phyloP scores from a whole-genome alignment of 92 coral and sea anemone genomes.

The Siderastrea radians region DNA sequence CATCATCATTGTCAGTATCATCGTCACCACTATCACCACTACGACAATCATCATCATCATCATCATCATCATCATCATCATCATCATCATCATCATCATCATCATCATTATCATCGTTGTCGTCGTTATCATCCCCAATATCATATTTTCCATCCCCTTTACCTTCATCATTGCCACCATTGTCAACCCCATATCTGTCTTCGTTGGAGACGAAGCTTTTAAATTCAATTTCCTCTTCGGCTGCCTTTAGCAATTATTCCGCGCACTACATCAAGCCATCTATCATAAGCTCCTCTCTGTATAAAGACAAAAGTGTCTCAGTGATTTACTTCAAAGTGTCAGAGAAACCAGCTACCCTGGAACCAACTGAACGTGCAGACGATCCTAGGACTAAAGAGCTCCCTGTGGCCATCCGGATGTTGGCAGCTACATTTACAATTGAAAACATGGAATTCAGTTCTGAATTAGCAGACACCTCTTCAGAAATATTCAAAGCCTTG shows the following conservation, averaged over 20 bases:
- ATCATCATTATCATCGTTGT: neutral
- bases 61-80: neutral
- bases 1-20: neutral
- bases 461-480: neutral
- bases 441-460: constrained; percentile 5
- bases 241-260: neutral
- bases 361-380: neutral
- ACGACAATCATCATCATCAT: neutral
- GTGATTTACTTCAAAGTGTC: neutral
- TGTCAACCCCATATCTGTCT: neutral
- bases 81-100: neutral
- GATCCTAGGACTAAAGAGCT: neutral
- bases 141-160: neutral
- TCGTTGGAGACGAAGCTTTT: neutral
- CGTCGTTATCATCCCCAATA: neutral
- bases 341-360: neutral
- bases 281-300: neutral
- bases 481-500: constrained; percentile 6
- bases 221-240: neutral
- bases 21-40: neutral
- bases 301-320: neutral
- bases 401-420: neutral
- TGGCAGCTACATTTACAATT: constrained; percentile 16
- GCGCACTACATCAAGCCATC: no score
- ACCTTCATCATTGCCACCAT: neutral